phyloP scores from a whole-genome alignment of 2,888 invertebrate genomes.

The Drosophila borborema region DNA sequence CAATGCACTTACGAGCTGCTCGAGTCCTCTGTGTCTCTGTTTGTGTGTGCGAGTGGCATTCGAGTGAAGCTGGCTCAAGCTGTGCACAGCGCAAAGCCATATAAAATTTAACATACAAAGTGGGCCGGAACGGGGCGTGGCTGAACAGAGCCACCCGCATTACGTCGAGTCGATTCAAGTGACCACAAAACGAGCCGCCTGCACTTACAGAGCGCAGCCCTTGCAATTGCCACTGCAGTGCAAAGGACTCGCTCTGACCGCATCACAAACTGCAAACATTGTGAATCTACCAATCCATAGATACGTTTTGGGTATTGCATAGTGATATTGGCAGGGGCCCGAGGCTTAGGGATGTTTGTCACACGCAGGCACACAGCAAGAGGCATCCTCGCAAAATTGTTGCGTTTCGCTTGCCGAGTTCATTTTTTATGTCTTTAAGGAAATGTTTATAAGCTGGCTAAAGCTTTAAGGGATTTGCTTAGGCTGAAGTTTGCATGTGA shows the following conservation, averaged over 20 bases:
- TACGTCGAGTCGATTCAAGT: constrained; percentile 58
- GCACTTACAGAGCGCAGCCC: constrained; percentile 45
- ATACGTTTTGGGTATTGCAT: constrained; percentile 6
- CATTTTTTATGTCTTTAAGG: constrained; percentile 49
- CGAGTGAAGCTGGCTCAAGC: constrained; percentile 20
- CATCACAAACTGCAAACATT: constrained; percentile 36
- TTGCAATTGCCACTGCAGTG: constrained; percentile 1
- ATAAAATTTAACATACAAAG: constrained; percentile 61
- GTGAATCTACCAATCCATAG: constrained; percentile 14
- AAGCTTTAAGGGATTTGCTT: neutral
- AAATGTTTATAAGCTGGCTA: neutral
- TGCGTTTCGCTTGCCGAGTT: constrained; percentile 37
- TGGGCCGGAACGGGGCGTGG: constrained; percentile 8
- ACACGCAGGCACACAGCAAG: constrained; percentile 9
- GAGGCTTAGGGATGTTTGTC: constrained; percentile 17
- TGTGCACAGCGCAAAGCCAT: constrained; percentile 28
- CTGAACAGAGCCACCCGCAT: constrained; percentile 16
- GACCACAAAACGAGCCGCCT: constrained; percentile 63
- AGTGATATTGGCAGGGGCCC: neutral
- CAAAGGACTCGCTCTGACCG: constrained; percentile 26
- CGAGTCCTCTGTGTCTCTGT: constrained; percentile 13
- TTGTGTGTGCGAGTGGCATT: neutral
- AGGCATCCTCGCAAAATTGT: constrained; percentile 28
- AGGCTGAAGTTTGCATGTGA: too few relatives aligned
- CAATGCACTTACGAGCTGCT: constrained; percentile 67